Percentiles rank a stretch among this genome's conserved stretches.
phyloP scores from a whole-genome alignment of 2,888 invertebrate species.

The Stegana nigrithorax region DNA sequence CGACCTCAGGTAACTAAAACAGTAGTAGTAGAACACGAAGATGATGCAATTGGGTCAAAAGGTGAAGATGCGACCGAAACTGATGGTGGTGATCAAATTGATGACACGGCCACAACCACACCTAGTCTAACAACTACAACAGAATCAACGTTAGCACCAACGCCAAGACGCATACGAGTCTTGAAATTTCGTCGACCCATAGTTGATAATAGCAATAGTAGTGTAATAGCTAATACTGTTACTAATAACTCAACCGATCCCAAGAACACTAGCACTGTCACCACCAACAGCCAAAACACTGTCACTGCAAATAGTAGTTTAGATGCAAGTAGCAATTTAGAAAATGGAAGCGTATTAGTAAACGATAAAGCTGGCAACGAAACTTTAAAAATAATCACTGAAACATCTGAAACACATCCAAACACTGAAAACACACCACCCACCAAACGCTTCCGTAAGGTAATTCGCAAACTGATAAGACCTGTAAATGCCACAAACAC shows the following conservation, averaged over 20 bases:
- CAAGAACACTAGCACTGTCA: slow-evolving; percentile 38
- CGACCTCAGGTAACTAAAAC: slow-evolving; percentile 52
- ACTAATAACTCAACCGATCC: slow-evolving; percentile 48
- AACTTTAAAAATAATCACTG: no score
- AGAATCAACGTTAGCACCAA: slow-evolving; percentile 25
- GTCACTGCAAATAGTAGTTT: slow-evolving; percentile 9
- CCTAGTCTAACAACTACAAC: slow-evolving; percentile 33
- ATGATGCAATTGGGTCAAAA: slow-evolving; percentile 25
- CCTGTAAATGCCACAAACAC: slow-evolving; percentile 40
- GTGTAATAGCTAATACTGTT: slow-evolving; percentile 41
- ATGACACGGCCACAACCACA: slow-evolving; percentile 32
- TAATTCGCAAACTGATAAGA: slow-evolving; percentile 55
- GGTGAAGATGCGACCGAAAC: slow-evolving; percentile 25
- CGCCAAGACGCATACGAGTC: slow-evolving; percentile 55
- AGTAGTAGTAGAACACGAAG: slow-evolving; percentile 38
- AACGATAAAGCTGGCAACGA: no score
- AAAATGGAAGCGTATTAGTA: neutral
- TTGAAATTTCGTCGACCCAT: slow-evolving; percentile 56
- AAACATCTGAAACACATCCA: slow-evolving; percentile 22
- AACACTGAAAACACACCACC: slow-evolving; percentile 32
- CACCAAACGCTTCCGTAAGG: slow-evolving; percentile 58
- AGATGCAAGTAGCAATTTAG: neutral
- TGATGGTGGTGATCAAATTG: slow-evolving; percentile 31
- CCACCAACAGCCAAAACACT: slow-evolving; percentile 9
- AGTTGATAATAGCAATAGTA: slow-evolving; percentile 41